Evolutionary conservation across 2,888 invertebrate genomes (phyloP).

Genomic region (Diadegma fenestrale): DNA sequence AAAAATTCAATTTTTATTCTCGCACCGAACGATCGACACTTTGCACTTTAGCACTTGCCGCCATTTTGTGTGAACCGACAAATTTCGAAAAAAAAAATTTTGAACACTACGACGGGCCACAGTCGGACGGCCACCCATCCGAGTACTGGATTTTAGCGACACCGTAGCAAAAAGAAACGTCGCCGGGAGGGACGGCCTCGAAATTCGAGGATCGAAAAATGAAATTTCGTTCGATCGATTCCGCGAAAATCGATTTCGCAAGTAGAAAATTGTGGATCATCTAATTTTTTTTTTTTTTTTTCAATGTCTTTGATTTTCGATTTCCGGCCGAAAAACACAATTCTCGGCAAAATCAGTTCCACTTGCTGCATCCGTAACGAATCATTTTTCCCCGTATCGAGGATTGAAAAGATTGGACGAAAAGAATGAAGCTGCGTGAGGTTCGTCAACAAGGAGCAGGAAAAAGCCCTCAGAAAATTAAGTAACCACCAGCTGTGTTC

Average conservation of each 20-base stretch:
- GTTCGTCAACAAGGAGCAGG: neutral
- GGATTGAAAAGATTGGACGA: neutral
- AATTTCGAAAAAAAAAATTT: neutral
- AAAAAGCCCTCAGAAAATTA: slow-evolving; percentile 88
- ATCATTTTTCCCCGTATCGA: neutral
- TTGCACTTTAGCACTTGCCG: neutral
- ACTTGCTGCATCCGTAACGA: neutral
- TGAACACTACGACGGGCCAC: neutral
- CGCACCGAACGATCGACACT: neutral
- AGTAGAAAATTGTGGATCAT: too few species aligned
- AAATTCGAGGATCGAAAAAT: too few species aligned
- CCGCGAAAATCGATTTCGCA: too few species aligned
- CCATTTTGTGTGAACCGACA: neutral
- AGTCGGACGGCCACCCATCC: neutral
- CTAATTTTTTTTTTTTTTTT: too few species aligned
- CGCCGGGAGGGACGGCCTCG: too few species aligned
- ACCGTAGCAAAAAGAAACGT: neutral
- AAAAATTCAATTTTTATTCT: slow-evolving; percentile 2
- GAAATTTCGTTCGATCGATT: too few species aligned
- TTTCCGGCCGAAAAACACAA: too few species aligned
- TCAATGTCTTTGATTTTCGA: too few species aligned
- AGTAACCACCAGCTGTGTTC: slow-evolving; percentile 99
- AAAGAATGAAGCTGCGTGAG: neutral
- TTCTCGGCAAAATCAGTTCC: neutral
- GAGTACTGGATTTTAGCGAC: neutral